Conservation (phyloP, 2,113 vertebrate species). For the Tonatia bakeri region DNA sequence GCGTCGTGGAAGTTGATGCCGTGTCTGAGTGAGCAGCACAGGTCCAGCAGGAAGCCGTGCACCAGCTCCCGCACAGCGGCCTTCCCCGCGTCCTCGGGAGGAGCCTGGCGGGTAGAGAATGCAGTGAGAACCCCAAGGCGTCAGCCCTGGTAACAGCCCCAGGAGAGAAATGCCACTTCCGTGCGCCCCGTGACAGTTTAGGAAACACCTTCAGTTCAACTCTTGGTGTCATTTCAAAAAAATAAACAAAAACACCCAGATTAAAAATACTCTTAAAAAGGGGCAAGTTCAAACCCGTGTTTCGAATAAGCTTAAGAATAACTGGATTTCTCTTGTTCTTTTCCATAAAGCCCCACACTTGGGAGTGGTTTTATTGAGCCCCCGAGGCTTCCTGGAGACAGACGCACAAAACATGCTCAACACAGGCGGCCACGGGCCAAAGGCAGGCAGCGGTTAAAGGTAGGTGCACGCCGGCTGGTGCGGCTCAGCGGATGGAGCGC, state of each 20-base stretch:
- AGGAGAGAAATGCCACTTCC: neutral
- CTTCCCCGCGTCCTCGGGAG: slow-evolving; percentile 80
- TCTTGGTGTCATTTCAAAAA: neutral
- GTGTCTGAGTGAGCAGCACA: slow-evolving; percentile 94
- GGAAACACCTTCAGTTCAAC: neutral
- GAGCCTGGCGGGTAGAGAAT: neutral
- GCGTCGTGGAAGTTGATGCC: slow-evolving; percentile 94
- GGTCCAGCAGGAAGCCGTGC: slow-evolving; percentile 90
- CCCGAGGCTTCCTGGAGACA: neutral
- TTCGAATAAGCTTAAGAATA: slow-evolving; percentile 44
- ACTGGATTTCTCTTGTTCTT: neutral
- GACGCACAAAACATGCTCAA: neutral
- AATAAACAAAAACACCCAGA: neutral
- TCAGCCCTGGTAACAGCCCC: neutral
- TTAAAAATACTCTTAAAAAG: neutral
- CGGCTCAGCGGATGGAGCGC: too few species aligned
- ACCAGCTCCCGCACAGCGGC: slow-evolving; percentile 86
- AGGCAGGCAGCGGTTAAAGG: neutral
- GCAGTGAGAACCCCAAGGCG: neutral
- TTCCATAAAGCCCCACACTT: neutral
- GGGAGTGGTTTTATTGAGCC: neutral
- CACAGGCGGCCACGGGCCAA: neutral
- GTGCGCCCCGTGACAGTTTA: neutral
- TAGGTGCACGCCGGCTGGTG: too few species aligned
- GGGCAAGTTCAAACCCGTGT: neutral